Base-by-base conservation (phyloP, 2,888 invertebrate species). In the Mesoligia furuncula region DNA sequence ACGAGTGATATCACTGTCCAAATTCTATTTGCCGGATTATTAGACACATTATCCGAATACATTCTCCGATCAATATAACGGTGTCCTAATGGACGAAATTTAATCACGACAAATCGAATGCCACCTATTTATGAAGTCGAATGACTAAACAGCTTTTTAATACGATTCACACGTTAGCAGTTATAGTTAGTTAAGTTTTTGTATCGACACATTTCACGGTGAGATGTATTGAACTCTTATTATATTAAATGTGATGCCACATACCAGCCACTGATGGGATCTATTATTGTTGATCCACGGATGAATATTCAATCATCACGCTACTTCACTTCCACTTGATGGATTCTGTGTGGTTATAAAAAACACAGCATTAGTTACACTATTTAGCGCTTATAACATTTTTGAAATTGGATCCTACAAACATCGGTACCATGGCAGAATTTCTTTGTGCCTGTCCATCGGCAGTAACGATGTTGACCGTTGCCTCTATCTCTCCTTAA, bases 91-190 rank as follows among this genome's bases (percentile, higher is more conserved):
- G 94, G 96, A 94, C 93, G 92, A 95, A 96, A 96, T 96, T 96
- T 96, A 96, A 96, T 96, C 96, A 96, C 95, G 94, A 96, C 95
- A 96, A 96, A 95, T 95, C 95, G 96, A 96, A 96, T 96, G 96
- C 95, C 94, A 96, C 95, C 95, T 96, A 96, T 96, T 96, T 96
- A 96, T 96, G 96, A 96, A 95, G 94, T 90, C 93, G 95, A 93
- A 96, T 96, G 96, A 96, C 96, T 96, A 93, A 95, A 96, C 96
- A 96, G 90, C 93, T 96, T 96, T 96, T 96, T 96, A 96, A 96
- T 96, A 96, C 96, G 96, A 96, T 96, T 96, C 96, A 96, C 96
- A 96, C 96, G 96, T 96, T 95, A 94, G 95, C 95, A 92, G 95
- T 95, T 96, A 96, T 96, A 96, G 95, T 95, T 95, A 95, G 96